Conservation (phyloP, 2,888 invertebrate species). For the Clistopyga incitator region DNA sequence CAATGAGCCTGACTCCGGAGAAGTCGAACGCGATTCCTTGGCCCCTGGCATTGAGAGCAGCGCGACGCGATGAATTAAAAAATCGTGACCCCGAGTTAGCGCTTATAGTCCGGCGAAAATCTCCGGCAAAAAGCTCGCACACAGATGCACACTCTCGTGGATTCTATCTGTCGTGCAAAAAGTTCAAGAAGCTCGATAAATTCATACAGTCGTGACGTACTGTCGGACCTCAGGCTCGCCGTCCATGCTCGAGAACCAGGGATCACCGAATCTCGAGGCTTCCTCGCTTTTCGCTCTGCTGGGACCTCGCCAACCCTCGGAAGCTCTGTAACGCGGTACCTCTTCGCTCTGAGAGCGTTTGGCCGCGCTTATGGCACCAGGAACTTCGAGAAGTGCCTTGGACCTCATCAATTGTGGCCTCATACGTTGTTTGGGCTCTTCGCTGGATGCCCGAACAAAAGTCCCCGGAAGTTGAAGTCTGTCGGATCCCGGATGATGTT, state of each 20-base stretch:
- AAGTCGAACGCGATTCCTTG: conserved; percentile 16
- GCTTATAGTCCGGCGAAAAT: background rate
- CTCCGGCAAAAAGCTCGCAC: conserved; percentile 29
- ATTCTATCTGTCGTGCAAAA: conserved; percentile 40
- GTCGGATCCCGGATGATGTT: conserved; percentile 69
- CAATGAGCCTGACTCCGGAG: background rate
- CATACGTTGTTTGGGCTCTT: conserved; percentile 77
- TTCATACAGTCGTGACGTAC: conserved; percentile 82
- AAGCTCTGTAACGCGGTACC: conserved; percentile 77
- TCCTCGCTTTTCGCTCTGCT: conserved; percentile 82
- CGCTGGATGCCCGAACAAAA: conserved; percentile 78
- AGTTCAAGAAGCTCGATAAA: conserved; percentile 51
- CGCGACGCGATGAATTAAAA: conserved; percentile 18
- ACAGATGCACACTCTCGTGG: conserved; percentile 36
- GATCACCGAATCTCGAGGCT: conserved; percentile 77
- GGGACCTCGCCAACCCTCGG: conserved; percentile 76
- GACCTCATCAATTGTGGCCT: conserved; percentile 80
- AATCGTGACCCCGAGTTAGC: conserved; percentile 34
- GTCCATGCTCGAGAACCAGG: conserved; percentile 76
- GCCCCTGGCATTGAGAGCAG: conserved; percentile 21
- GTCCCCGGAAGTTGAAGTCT: conserved; percentile 72
- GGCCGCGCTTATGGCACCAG: conserved; percentile 74
- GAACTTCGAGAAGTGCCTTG: conserved; percentile 80
- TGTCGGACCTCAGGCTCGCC: conserved; percentile 79
- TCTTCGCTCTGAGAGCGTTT: conserved; percentile 83